Conservation (phyloP, 2,113 vertebrate genomes). For the Poeciliopsis occidentalis region DNA sequence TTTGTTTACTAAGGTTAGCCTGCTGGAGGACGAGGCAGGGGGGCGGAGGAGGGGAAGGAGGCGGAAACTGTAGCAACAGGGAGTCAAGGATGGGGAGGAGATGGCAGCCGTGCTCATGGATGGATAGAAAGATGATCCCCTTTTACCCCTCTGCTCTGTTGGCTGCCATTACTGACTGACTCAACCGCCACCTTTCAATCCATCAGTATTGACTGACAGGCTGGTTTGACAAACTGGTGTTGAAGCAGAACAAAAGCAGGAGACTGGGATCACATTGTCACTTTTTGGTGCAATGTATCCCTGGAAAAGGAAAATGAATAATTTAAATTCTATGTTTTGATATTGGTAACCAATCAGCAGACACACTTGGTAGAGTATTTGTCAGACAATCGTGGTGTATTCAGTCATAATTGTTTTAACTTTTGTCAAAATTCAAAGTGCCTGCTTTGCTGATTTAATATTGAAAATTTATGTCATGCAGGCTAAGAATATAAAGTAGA, state of each 20-base stretch:
- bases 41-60: slow-evolving; percentile 5
- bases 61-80: slow-evolving; percentile 50
- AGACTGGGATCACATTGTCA: background rate
- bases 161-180: slow-evolving; percentile 32
- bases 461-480: too few species aligned
- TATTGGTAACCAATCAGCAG: too few species aligned
- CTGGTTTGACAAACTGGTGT: slow-evolving; percentile 2
- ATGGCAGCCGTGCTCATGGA: slow-evolving; percentile 16
- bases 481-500: too few species aligned
- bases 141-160: slow-evolving; percentile 15
- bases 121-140: slow-evolving; percentile 42
- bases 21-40: slow-evolving; percentile 35
- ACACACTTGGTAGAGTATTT: too few species aligned
- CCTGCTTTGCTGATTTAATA: too few species aligned
- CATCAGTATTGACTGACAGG: slow-evolving; percentile 33
- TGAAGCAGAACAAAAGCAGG: slow-evolving; percentile 15
- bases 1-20: slow-evolving; percentile 66
- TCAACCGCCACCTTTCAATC: slow-evolving; percentile 17
- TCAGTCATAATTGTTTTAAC: too few species aligned
- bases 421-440: too few species aligned
- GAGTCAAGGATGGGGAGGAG: slow-evolving; percentile 39
- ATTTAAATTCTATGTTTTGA: background rate
- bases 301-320: background rate
- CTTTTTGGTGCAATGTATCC: background rate
- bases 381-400: too few species aligned